Evolutionary conservation across 2,797 vertebrate species (phyloP).

Genomic region (Sorex maritimensis): DNA sequence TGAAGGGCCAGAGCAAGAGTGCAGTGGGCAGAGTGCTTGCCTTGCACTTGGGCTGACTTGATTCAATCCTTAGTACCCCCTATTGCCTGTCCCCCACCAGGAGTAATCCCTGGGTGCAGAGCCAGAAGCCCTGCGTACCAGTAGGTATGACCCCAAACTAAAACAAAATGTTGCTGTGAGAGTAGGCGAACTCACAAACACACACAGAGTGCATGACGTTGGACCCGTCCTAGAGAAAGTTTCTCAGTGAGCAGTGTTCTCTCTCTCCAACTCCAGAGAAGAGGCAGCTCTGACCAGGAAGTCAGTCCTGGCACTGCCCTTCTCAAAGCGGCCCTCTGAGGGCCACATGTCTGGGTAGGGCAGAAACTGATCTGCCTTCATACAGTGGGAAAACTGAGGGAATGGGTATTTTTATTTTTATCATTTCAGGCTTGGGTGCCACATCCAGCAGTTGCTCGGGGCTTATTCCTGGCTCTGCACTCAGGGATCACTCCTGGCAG

Average conservation of each 20-base stretch:
- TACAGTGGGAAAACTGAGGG: background rate
- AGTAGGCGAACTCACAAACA: background rate
- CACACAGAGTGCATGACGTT: background rate
- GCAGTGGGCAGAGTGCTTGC: too few relatives aligned
- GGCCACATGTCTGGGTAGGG: background rate
- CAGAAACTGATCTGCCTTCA: background rate
- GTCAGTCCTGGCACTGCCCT: too few relatives aligned
- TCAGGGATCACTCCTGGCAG: too few relatives aligned
- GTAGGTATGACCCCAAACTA: too few relatives aligned
- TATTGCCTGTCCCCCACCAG: too few relatives aligned
- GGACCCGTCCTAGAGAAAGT: accelerated
- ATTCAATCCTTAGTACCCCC: too few relatives aligned
- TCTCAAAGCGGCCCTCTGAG: background rate
- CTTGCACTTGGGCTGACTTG: too few relatives aligned
- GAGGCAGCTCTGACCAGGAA: background rate
- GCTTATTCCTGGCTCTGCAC: too few relatives aligned
- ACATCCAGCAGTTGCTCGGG: too few relatives aligned
- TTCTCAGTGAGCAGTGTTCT: accelerated
- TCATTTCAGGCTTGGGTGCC: background rate
- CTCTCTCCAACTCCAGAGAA: background rate
- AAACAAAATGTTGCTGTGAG: background rate
- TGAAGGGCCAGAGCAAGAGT: too few relatives aligned
- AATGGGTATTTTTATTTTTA: background rate
- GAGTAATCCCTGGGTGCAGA: too few relatives aligned
- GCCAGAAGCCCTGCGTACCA: too few relatives aligned